Conservation (phyloP, 2,888 invertebrate species). For the Patella depressa region DNA sequence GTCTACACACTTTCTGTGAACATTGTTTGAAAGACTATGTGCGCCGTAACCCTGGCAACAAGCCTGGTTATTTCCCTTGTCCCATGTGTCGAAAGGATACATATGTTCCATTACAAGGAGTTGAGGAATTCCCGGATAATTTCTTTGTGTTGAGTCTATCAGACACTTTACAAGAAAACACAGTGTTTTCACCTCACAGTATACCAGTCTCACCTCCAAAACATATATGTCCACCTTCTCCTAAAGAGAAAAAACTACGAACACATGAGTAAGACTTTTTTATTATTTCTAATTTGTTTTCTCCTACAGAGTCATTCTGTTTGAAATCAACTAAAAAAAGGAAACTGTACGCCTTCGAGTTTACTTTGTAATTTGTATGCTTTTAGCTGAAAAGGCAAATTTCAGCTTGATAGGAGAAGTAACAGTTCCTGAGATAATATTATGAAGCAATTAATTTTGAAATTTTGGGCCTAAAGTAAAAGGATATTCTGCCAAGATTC, state of each 20-base stretch:
- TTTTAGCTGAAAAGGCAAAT: too few relatives aligned
- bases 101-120: conserved; percentile 55
- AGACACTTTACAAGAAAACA: conserved; percentile 59
- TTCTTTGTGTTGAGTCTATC: conserved; percentile 59
- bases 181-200: not conserved
- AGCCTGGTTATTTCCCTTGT: conserved; percentile 61
- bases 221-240: conserved; percentile 59
- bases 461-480: too few relatives aligned
- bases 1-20: conserved; percentile 61
- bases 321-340: too few relatives aligned
- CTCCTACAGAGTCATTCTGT: too few relatives aligned
- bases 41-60: conserved; percentile 56
- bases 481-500: too few relatives aligned
- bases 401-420: too few relatives aligned
- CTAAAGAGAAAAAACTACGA: conserved; percentile 55
- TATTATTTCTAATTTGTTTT: not conserved
- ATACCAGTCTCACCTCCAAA: conserved; percentile 45
- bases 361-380: too few relatives aligned
- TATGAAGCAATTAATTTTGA: too few relatives aligned
- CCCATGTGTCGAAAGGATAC: conserved; percentile 65
- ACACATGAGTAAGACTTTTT: conserved; percentile 54
- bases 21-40: conserved; percentile 61
- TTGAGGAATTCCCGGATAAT: conserved; percentile 61
- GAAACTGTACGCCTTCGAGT: too few relatives aligned
- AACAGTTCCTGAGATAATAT: too few relatives aligned